A percentile compares a stretch with the other conserved stretches of the same genome.
Evolutionary conservation across 2,797 vertebrate species (phyloP).

Genomic region (Lepilemur septentrionalis): DNA sequence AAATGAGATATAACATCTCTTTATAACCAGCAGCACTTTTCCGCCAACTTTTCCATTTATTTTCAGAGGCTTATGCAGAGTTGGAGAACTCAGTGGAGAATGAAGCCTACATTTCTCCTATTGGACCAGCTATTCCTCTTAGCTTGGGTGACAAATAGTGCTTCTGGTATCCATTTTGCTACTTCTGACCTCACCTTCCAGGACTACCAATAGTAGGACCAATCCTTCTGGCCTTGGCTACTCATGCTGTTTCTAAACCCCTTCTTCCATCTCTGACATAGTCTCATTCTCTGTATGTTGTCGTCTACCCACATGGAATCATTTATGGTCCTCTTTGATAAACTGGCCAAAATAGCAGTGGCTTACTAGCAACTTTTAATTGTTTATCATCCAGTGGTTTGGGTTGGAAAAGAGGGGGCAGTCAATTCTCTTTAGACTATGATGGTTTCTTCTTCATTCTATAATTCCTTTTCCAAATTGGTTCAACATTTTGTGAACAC

Average conservation of each 20-base stretch:
- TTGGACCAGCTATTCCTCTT: not conserved
- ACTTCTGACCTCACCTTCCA: not conserved
- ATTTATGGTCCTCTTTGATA: not conserved
- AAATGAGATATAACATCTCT: constrained; percentile 30
- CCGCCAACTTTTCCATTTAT: not conserved
- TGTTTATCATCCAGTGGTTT: not conserved
- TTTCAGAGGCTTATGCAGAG: not conserved
- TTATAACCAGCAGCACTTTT: not conserved
- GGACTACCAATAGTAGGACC: not conserved
- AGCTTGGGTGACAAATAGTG: not conserved
- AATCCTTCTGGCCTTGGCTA: not conserved
- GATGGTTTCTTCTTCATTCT: not conserved
- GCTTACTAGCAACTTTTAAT: not conserved
- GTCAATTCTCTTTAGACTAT: not conserved
- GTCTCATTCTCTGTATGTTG: not conserved
- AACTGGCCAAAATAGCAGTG: not conserved
- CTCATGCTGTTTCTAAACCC: not conserved
- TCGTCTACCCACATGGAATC: not conserved
- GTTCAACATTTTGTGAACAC: not conserved
- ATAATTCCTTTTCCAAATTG: not conserved
- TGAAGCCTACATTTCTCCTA: not conserved
- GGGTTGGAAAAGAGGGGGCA: not conserved
- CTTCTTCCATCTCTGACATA: not conserved
- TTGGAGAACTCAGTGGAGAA: not conserved
- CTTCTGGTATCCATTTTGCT: not conserved